A percentile compares a stretch with the other conserved stretches of the same genome.
Conservation (phyloP, 1,140 invertebrate genomes). For the Pantala flavescens region DNA sequence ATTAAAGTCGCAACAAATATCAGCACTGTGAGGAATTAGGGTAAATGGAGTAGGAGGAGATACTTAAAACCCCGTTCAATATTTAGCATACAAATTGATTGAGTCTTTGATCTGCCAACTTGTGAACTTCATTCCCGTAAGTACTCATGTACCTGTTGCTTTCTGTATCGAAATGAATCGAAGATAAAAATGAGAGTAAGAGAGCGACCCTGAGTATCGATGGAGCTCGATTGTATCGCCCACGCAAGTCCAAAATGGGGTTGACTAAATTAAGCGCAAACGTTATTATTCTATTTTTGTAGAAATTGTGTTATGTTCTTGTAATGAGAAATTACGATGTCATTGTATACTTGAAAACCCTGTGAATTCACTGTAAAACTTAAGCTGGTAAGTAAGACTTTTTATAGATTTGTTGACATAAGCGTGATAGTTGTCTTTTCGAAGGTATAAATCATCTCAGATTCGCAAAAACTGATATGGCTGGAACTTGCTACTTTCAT, state of each 20-base stretch:
- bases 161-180: too few relatives aligned
- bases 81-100: too few relatives aligned
- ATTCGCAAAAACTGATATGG: neutral
- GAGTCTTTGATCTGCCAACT: too few relatives aligned
- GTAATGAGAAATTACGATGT: neutral
- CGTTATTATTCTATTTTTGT: neutral
- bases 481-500: neutral
- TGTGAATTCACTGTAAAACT: neutral
- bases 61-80: too few relatives aligned
- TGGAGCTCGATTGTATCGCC: neutral
- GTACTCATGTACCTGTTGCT: too few relatives aligned
- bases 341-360: neutral
- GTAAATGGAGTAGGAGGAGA: too few relatives aligned
- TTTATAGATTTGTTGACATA: neutral
- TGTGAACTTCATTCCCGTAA: too few relatives aligned
- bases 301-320: neutral
- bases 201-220: neutral
- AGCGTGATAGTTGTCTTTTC: neutral
- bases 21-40: too few relatives aligned
- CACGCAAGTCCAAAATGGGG: conserved; percentile 7
- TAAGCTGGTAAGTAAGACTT: neutral
- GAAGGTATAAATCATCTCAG: neutral
- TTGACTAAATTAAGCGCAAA: conserved; percentile 7
- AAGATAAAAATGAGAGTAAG: neutral
- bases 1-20: too few relatives aligned